These are phyloP conservation scores for Malacoraja senta DNA, from an alignment of 2,797 vertebrate genomes.

Conservation along the genomic window DNA sequence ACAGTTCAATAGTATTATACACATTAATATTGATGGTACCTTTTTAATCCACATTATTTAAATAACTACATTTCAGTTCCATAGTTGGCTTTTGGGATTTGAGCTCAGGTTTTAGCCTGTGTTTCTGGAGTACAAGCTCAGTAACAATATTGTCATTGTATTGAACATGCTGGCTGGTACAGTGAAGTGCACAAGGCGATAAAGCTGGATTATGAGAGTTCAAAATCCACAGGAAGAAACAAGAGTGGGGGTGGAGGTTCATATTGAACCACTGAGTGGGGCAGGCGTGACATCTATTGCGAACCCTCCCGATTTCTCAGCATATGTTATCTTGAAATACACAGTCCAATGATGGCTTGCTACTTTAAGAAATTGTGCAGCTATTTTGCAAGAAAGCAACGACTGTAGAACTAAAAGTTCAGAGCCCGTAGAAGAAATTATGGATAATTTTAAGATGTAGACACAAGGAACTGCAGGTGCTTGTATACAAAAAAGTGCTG, in stretches of 20 bases:
- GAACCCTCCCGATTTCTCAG: not conserved
- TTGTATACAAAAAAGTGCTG: too few species aligned
- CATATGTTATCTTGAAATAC: not conserved
- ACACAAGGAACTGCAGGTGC: too few species aligned
- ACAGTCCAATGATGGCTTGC: not conserved
- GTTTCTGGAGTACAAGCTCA: too few species aligned
- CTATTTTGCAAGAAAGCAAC: not conserved
- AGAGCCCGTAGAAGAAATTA: not conserved
- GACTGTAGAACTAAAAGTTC: not conserved
- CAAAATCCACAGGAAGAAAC: not conserved
- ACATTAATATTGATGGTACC: too few species aligned
- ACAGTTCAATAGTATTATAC: too few species aligned
- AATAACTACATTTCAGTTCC: too few species aligned
- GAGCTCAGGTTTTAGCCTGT: too few species aligned
- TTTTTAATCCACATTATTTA: too few species aligned
- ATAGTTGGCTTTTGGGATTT: too few species aligned
- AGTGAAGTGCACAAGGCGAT: not conserved
- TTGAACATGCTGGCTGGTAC: not conserved
- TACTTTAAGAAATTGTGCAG: not conserved
- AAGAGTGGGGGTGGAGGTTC: not conserved
- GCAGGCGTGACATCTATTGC: not conserved
- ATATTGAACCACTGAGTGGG: not conserved
- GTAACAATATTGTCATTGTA: too few species aligned
- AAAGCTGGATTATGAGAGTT: not conserved
- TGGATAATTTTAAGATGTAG: not conserved